phyloP scores from a whole-genome alignment of 2,113 vertebrate genomes.

The Bettongia penicillata region DNA sequence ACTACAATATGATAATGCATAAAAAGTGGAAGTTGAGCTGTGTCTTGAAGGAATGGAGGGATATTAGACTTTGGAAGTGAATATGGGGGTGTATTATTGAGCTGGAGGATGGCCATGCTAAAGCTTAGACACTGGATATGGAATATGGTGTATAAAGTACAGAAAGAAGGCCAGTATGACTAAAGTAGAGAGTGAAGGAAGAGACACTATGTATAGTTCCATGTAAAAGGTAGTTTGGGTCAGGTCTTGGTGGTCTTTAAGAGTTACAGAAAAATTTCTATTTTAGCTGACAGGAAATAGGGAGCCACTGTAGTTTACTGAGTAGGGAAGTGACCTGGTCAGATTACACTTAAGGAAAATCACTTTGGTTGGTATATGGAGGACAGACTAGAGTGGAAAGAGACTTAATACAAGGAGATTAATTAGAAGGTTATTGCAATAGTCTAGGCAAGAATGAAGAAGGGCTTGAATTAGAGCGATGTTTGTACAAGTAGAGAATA shows the following conservation, averaged over 20 bases:
- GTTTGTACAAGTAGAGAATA: background rate
- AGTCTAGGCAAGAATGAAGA: background rate
- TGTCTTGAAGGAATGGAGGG: background rate
- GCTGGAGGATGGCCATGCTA: background rate
- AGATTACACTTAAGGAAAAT: background rate
- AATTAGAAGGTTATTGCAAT: background rate
- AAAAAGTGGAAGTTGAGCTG: background rate
- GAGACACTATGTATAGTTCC: background rate
- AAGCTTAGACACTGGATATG: background rate
- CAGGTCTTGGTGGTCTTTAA: background rate
- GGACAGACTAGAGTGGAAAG: background rate
- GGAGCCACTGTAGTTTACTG: background rate
- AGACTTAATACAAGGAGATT: background rate
- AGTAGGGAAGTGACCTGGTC: background rate
- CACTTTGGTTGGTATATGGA: background rate
- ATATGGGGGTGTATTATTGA: background rate
- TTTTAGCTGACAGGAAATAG: background rate
- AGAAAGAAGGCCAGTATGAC: background rate
- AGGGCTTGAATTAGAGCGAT: background rate
- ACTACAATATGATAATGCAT: background rate
- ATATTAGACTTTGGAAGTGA: background rate
- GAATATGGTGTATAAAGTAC: background rate
- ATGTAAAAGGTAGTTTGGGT: background rate
- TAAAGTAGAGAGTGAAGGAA: background rate
- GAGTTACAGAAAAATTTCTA: background rate